Percentiles rank a stretch among this genome's conserved stretches.
These are phyloP conservation scores for Brachionus koreanus DNA, from an alignment of 1,140 invertebrate genomes.

Conservation along the genomic window DNA sequence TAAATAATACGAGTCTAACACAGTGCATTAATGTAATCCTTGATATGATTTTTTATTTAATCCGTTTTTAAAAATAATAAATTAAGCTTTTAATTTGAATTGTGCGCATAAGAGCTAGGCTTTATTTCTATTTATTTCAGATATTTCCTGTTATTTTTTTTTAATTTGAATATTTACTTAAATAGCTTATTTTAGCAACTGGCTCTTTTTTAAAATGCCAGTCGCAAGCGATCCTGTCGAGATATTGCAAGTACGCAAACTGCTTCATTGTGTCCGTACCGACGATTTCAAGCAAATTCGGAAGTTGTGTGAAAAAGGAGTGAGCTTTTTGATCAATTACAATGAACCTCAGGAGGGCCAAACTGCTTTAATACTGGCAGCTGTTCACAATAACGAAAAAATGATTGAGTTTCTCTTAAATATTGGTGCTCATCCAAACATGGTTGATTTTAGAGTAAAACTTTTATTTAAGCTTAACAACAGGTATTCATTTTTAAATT, in stretches of 20 bases:
- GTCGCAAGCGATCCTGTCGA: constrained; percentile 43
- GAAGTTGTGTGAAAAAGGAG: constrained; percentile 54
- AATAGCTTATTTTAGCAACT: background rate
- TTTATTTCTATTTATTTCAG: background rate
- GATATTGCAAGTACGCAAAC: constrained; percentile 56
- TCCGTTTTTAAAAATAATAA: background rate
- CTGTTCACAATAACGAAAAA: constrained; percentile 54
- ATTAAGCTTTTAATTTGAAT: background rate
- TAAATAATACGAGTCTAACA: background rate
- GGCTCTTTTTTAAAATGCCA: constrained; percentile 36
- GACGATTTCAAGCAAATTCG: constrained; percentile 54
- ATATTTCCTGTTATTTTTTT: background rate
- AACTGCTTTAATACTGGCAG: constrained; percentile 52
- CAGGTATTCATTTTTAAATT: background rate
- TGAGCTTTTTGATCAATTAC: constrained; percentile 58
- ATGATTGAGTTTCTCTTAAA: constrained; percentile 55
- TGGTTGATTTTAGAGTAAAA: constrained; percentile 50
- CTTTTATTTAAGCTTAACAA: background rate
- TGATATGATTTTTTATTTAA: background rate
- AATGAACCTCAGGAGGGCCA: constrained; percentile 55
- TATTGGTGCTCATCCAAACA: constrained; percentile 58
- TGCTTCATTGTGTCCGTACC: constrained; percentile 56
- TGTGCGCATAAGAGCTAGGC: background rate
- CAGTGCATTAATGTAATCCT: background rate
- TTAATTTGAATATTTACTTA: background rate